Evolutionary conservation across 2,888 invertebrate species (phyloP).

Genomic region (Rhyacophila evoluta): DNA sequence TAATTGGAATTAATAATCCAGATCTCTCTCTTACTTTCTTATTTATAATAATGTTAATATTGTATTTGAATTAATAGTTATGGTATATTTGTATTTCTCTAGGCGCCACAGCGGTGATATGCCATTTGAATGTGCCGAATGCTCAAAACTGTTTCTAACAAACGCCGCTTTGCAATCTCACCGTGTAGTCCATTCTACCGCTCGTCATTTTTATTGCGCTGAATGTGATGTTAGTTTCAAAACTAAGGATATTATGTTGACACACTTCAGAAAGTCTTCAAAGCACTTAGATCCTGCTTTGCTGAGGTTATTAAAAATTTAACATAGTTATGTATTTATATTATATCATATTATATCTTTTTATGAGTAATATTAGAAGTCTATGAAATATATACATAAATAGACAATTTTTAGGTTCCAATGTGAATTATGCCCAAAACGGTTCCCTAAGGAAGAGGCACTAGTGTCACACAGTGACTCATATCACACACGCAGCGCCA

Average conservation of each 20-base stretch:
- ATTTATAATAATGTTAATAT: too few relatives aligned
- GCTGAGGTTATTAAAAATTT: too few relatives aligned
- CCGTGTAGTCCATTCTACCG: neutral
- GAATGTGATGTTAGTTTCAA: constrained; percentile 1
- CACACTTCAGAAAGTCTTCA: neutral
- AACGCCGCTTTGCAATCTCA: neutral
- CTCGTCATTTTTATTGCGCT: neutral
- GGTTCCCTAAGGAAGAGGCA: neutral
- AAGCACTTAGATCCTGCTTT: neutral
- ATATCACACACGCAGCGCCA: neutral
- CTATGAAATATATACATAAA: too few relatives aligned
- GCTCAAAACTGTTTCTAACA: neutral
- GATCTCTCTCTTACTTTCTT: too few relatives aligned
- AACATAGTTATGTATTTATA: too few relatives aligned
- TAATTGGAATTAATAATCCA: too few relatives aligned
- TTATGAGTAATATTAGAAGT: too few relatives aligned
- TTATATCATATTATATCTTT: too few relatives aligned
- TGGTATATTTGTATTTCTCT: too few relatives aligned
- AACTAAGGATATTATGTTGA: neutral
- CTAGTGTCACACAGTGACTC: neutral
- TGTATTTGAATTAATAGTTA: too few relatives aligned
- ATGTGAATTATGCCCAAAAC: neutral
- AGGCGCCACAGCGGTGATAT: neutral
- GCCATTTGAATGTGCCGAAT: neutral
- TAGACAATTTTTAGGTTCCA: neutral